Evolutionary conservation across 2,113 vertebrate genomes (phyloP).

Genomic region (Rhynchomys soricoides): DNA sequence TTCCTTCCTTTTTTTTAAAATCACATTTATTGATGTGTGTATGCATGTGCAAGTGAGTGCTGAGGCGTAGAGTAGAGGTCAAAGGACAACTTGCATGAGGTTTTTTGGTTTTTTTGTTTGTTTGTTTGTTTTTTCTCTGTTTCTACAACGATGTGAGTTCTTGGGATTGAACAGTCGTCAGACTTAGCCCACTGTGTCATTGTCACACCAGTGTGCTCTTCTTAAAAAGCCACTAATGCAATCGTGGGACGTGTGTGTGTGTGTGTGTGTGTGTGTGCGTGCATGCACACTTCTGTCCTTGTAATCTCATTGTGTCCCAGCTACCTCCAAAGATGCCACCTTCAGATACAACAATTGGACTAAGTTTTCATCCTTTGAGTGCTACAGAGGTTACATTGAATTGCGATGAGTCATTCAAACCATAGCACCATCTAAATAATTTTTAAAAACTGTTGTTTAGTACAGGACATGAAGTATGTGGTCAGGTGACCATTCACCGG

Average conservation of each 20-base stretch:
- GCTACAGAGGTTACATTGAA: neutral
- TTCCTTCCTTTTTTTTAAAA: neutral
- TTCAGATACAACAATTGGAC: neutral
- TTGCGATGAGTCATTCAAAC: neutral
- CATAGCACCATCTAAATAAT: neutral
- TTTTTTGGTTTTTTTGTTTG: no score
- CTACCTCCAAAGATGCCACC: neutral
- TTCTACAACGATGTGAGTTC: neutral
- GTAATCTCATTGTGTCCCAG: neutral
- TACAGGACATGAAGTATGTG: neutral
- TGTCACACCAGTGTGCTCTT: neutral
- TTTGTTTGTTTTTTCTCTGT: neutral
- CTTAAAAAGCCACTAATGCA: neutral
- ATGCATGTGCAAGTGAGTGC: neutral
- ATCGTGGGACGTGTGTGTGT: neutral
- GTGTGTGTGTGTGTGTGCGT: neutral
- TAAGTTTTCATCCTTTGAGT: neutral
- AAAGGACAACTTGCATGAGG: neutral
- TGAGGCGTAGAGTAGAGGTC: neutral
- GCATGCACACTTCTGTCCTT: neutral
- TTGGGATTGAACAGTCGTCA: neutral
- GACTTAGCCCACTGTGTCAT: neutral
- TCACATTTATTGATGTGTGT: neutral
- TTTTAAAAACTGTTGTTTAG: neutral
- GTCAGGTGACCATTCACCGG: neutral